A percentile compares a stretch with the other conserved stretches of the same genome.
Conservation (phyloP, 2,888 invertebrate genomes). For the Rhamnusium bicolor region DNA sequence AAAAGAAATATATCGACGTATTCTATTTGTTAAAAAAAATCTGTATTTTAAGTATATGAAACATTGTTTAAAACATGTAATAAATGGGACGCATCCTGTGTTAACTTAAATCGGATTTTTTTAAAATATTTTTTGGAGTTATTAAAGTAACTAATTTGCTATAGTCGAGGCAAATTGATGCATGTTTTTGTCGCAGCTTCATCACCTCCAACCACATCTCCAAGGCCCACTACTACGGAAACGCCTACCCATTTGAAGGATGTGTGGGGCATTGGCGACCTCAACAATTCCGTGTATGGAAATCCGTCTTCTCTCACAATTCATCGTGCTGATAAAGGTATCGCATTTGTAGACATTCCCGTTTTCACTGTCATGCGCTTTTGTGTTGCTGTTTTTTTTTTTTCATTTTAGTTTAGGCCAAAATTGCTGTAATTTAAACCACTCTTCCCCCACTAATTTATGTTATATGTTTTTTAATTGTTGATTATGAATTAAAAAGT, state of each 20-base stretch:
- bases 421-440: neutral
- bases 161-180: slow-evolving; percentile 46
- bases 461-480: neutral
- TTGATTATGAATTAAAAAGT: no score
- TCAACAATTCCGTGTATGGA: slow-evolving; percentile 77
- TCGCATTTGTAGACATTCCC: slow-evolving; percentile 36
- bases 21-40: no score
- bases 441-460: neutral
- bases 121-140: slow-evolving; percentile 20
- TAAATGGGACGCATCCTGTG: no score
- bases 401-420: slow-evolving; percentile 9
- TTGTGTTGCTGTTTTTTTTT: slow-evolving; percentile 1
- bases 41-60: no score
- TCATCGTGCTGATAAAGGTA: slow-evolving; percentile 76
- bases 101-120: neutral
- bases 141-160: slow-evolving; percentile 19
- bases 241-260: slow-evolving; percentile 70
- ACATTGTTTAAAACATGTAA: no score
- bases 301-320: slow-evolving; percentile 78
- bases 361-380: slow-evolving; percentile 11
- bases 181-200: slow-evolving; percentile 77
- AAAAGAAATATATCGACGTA: no score
- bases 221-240: slow-evolving; percentile 82
- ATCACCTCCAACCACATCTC: slow-evolving; percentile 85
- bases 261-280: slow-evolving; percentile 70